These are phyloP conservation scores for Antigone vipio DNA, from an alignment of 2,113 vertebrate species.

Conservation along the genomic window DNA sequence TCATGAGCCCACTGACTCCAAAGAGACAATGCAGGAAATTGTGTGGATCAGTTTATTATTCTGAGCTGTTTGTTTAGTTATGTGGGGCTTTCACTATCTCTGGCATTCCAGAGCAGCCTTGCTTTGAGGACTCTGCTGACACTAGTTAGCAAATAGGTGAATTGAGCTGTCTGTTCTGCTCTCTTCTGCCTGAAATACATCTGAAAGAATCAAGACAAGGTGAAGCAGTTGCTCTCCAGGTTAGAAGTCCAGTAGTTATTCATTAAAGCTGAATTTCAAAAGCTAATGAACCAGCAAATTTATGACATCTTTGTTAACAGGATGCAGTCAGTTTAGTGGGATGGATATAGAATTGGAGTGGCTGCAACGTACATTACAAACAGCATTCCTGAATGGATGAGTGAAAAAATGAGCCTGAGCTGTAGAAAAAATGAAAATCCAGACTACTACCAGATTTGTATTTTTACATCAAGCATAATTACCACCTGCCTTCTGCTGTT, in stretches of 20 bases:
- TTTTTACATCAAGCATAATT: background rate
- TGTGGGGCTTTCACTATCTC: conserved; percentile 29
- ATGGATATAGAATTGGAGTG: background rate
- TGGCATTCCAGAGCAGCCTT: conserved; percentile 30
- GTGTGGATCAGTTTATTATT: conserved; percentile 42
- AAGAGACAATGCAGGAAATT: conserved; percentile 40
- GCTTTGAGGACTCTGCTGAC: background rate
- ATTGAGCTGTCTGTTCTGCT: background rate
- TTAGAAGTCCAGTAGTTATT: background rate
- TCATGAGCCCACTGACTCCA: background rate
- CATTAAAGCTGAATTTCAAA: background rate
- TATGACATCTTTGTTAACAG: background rate
- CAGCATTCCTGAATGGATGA: background rate
- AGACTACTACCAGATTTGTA: background rate
- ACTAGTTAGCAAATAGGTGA: conserved; percentile 4
- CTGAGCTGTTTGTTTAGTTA: conserved; percentile 38
- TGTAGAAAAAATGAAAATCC: background rate
- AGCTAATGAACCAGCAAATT: background rate
- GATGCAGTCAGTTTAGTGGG: background rate
- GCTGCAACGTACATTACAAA: accelerated
- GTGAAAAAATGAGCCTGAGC: background rate
- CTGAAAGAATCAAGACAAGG: background rate
- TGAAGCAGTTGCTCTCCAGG: background rate
- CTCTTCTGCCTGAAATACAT: background rate
- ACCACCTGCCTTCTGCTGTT: background rate